Evolutionary conservation across 92 coral and sea anemone genomes (phyloP).

Genomic region (Desmophyllum pertusum): DNA sequence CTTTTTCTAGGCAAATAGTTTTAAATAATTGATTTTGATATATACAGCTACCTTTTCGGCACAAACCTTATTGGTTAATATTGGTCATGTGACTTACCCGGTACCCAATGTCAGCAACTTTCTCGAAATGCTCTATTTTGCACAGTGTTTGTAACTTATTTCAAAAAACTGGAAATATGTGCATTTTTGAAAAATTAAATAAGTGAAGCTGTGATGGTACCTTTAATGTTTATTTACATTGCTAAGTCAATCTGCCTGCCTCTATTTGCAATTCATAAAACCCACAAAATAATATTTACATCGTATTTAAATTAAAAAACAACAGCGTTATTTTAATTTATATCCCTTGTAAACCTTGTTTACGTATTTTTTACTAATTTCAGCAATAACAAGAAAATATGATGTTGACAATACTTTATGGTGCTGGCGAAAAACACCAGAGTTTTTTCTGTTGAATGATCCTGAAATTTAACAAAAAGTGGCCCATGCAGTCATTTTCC

Average conservation of each 20-base stretch:
- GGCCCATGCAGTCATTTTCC: not conserved
- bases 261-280: not conserved
- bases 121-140: not conserved
- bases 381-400: not conserved
- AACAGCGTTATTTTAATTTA: not conserved
- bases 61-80: not conserved
- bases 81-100: constrained; percentile 1
- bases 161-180: not conserved
- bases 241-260: not conserved
- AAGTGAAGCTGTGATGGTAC: not conserved
- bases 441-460: not conserved
- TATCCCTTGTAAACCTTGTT: not conserved
- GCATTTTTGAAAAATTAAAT: not conserved
- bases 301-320: not conserved
- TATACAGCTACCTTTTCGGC: not conserved
- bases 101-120: not conserved
- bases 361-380: not conserved
- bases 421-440: not conserved
- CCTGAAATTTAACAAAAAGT: not conserved
- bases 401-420: not conserved
- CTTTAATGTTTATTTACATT: not conserved
- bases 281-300: constrained; percentile 21
- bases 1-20: not conserved
- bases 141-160: not conserved
- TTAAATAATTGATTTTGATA: constrained; percentile 2